Conservation (phyloP, 2,797 vertebrate genomes). For the Epinephelus malabaricus region DNA sequence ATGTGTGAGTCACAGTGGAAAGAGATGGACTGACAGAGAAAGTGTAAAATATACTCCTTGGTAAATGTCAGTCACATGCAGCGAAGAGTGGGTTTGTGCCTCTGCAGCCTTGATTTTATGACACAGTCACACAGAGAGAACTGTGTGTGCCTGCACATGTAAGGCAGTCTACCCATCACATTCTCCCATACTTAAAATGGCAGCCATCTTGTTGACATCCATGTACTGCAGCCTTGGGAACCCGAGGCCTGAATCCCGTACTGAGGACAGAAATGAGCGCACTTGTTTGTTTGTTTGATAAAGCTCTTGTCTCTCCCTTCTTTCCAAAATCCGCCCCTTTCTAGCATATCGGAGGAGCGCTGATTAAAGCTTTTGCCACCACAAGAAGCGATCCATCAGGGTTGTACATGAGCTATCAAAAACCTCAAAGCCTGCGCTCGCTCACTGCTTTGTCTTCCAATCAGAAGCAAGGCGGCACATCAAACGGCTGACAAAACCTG, state of each 20-base stretch:
- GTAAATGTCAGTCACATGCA: slow-evolving; percentile 36
- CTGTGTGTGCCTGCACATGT: background rate
- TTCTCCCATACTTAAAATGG: slow-evolving; percentile 17
- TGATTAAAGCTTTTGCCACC: slow-evolving; percentile 68
- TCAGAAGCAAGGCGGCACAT: slow-evolving; percentile 57
- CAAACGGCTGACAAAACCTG: slow-evolving; percentile 73
- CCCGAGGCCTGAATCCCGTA: background rate
- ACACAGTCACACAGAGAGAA: slow-evolving; percentile 40
- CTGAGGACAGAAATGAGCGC: slow-evolving; percentile 20
- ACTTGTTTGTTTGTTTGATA: slow-evolving; percentile 36
- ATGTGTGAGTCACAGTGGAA: slow-evolving; percentile 8
- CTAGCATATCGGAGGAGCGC: slow-evolving; percentile 33
- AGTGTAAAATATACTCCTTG: slow-evolving; percentile 14
- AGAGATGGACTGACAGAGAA: slow-evolving; percentile 9
- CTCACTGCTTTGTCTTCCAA: slow-evolving; percentile 69
- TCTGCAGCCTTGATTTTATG: slow-evolving; percentile 30
- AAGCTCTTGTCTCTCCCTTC: slow-evolving; percentile 18
- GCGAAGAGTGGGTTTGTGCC: background rate
- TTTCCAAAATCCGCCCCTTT: slow-evolving; percentile 21
- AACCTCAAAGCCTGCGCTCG: slow-evolving; percentile 55
- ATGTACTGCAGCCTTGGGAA: slow-evolving; percentile 21
- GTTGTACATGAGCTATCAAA: slow-evolving; percentile 59
- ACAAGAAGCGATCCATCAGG: slow-evolving; percentile 58
- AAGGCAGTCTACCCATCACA: slow-evolving; percentile 43
- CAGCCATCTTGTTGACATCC: slow-evolving; percentile 47